Base-by-base conservation (phyloP, 35 echinoderm and acorn worm species). In the Acanthaster planci region DNA sequence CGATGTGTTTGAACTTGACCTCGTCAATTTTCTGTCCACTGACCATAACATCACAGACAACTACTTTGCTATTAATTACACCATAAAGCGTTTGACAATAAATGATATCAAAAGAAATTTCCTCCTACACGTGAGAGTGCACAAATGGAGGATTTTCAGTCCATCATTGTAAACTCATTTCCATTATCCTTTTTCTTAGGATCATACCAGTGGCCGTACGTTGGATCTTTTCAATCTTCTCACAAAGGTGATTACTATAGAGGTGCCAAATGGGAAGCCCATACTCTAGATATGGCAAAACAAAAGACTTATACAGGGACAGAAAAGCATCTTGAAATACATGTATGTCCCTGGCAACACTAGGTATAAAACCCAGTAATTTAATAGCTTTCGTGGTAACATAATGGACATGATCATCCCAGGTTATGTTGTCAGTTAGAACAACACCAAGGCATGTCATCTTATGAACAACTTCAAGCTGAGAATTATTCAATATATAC, bases 231-330 rank as follows among this genome's bases (percentile, higher is more conserved):
- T 83, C 40, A 9, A 83, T 51, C 19, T 21, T 54, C 31, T 60
- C 51, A 54, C 21, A 29, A 1, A 53, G 22, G 8, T 54, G 56
- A 26, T 59, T 26, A 2, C 19, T 83, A 59, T 59, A 56, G 7
- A 38, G 1, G 30, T 55, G 35, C 81, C 81, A 83, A 14, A 55
- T 52, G 8, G 81, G 52, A 26, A 31, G 32, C 5, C 81, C 81
- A 83, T 83, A 83, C 18, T 83, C 52, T 37, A 83, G 31, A 55
- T 57, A 57, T 17, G 81, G 81, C 21, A 83, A 38, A 56, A 83
- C 81, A 9, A 83, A 52, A 18, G 81, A 22, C 23, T 83, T 83
- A 52, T 83, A 77, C 18, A 87, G 39, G 44, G 67, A 16, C 7
- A 77, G 51, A 31, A 31, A 10, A 5, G 72, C 67, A 6, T 60